phyloP scores from a whole-genome alignment of 2,113 vertebrate genomes.

The Saccopteryx bilineata region DNA sequence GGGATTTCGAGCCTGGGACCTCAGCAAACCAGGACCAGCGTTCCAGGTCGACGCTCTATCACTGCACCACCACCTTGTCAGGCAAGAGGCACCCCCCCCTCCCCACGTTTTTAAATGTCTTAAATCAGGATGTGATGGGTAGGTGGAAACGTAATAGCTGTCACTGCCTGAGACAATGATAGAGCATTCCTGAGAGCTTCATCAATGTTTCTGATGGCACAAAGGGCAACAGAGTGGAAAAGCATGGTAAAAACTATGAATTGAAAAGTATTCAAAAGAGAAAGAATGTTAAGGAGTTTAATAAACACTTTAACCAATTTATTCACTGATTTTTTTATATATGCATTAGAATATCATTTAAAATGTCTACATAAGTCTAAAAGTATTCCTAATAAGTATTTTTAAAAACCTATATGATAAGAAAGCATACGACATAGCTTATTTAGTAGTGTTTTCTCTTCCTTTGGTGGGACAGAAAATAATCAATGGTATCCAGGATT shows the following conservation, averaged over 20 bases:
- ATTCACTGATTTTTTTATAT: not conserved
- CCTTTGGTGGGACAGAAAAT: not conserved
- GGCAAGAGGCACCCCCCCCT: too few relatives aligned
- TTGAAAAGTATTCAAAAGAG: not conserved
- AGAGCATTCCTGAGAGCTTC: not conserved
- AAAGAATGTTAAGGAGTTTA: slow-evolving; percentile 37
- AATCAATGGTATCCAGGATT: not conserved
- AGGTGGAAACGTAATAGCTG: not conserved
- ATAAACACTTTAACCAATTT: not conserved
- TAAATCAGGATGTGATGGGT: not conserved
- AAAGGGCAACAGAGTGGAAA: not conserved
- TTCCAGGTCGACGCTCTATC: too few relatives aligned
- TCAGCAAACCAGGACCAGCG: too few relatives aligned
- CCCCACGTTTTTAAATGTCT: slow-evolving; percentile 5
- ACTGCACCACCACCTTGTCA: too few relatives aligned
- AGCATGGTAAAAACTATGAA: not conserved
- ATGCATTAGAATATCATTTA: not conserved
- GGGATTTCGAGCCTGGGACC: too few relatives aligned
- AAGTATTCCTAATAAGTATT: slow-evolving; percentile 44
- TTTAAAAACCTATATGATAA: slow-evolving; percentile 22
- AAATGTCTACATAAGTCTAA: not conserved
- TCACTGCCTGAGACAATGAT: not conserved
- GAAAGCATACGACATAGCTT: not conserved
- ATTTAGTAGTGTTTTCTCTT: slow-evolving; percentile 1
- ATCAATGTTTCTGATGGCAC: not conserved